Evolutionary conservation across 2,888 invertebrate species (phyloP).

Genomic region (Alviniconcha strummeri): DNA sequence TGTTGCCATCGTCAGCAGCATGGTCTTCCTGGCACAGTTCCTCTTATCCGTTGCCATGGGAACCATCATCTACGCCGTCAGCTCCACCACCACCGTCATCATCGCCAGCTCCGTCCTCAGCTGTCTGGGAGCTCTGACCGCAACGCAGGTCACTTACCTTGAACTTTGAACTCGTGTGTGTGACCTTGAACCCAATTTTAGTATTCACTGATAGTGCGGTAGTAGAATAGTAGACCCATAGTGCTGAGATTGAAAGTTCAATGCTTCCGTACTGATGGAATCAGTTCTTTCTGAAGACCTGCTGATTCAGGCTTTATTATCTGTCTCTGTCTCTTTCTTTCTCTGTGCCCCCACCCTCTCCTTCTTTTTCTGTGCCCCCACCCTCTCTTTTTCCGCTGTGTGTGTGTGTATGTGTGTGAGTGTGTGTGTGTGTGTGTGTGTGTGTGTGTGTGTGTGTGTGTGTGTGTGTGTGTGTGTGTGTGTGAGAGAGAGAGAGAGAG

Average conservation of each 20-base stretch:
- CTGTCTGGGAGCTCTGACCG: constrained; percentile 88
- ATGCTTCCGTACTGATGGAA: background rate
- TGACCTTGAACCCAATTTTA: too few relatives aligned
- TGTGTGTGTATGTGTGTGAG: background rate
- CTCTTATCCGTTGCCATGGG: constrained; percentile 80
- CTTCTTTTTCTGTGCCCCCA: background rate
- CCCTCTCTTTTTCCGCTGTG: too few relatives aligned
- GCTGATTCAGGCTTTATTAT: background rate
- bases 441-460: constrained; percentile 1
- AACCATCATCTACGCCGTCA: constrained; percentile 82
- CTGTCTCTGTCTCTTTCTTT: background rate
- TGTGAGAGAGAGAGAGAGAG: too few relatives aligned
- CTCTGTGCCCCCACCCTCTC: background rate
- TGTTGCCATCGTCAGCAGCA: constrained; percentile 93
- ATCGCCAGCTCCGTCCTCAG: constrained; percentile 89
- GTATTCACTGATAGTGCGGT: too few relatives aligned
- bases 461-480: background rate
- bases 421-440: background rate
- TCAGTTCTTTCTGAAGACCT: background rate
- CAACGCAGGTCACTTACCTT: constrained; percentile 91
- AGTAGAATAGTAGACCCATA: too few relatives aligned
- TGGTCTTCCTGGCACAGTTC: constrained; percentile 97
- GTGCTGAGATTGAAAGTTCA: background rate
- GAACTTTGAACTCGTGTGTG: constrained; percentile 79
- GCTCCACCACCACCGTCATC: constrained; percentile 92